These are phyloP conservation scores for Dipodomys stephensi DNA, from an alignment of 2,113 vertebrate genomes.

Conservation along the genomic window DNA sequence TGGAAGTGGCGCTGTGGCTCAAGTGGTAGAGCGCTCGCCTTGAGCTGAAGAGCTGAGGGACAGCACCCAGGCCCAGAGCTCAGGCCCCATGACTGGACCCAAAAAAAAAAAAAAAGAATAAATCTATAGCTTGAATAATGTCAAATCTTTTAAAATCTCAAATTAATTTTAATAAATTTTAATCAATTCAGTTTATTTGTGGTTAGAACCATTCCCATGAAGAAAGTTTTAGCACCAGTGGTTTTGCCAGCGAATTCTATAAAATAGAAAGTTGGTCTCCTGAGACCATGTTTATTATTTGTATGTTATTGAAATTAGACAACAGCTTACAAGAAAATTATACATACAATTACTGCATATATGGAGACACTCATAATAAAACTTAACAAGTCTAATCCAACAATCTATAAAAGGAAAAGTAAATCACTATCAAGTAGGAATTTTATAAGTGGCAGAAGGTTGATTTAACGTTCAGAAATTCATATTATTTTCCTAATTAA, in stretches of 20 bases:
- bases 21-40: too few species aligned
- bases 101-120: background rate
- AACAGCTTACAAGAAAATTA: background rate
- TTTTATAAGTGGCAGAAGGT: background rate
- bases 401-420: background rate
- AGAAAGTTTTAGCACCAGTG: background rate
- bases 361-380: background rate
- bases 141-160: constrained; percentile 13
- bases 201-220: background rate
- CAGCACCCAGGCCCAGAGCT: too few species aligned
- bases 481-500: too few species aligned
- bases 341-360: background rate
- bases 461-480: background rate
- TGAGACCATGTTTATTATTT: background rate
- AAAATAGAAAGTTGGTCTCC: background rate
- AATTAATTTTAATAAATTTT: background rate
- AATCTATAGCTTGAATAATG: background rate
- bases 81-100: too few species aligned
- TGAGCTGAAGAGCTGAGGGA: too few species aligned
- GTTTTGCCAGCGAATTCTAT: constrained; percentile 4
- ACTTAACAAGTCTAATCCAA: background rate
- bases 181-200: background rate
- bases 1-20: too few species aligned
- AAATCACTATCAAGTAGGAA: background rate
- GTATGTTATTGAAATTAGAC: background rate